These are phyloP conservation scores for Balaeniceps rex DNA, from an alignment of 2,113 vertebrate genomes.

Conservation along the genomic window DNA sequence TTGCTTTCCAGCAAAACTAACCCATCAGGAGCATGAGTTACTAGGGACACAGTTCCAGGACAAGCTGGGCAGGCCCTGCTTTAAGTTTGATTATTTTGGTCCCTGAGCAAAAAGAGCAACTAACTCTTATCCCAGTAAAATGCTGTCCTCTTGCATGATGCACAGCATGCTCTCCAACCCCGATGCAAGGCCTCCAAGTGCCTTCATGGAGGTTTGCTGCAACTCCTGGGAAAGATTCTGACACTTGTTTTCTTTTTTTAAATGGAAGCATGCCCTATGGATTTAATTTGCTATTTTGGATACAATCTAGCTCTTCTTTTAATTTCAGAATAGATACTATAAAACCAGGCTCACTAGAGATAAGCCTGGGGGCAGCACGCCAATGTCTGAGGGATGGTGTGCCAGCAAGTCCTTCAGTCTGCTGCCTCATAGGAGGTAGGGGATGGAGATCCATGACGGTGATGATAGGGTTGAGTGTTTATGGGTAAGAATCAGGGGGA, in stretches of 20 bases:
- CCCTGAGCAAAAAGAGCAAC: not conserved
- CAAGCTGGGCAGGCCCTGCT: not conserved
- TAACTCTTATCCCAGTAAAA: not conserved
- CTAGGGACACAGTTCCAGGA: not conserved
- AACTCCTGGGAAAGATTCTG: not conserved
- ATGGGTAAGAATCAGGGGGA: no score
- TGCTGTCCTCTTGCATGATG: fast-evolving
- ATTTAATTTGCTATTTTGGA: not conserved
- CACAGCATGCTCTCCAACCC: not conserved
- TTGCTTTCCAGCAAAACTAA: not conserved
- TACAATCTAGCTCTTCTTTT: not conserved
- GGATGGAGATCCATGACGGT: no score
- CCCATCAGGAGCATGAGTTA: not conserved
- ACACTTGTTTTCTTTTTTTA: not conserved
- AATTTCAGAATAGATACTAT: not conserved
- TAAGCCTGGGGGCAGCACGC: no score
- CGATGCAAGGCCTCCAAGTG: fast-evolving
- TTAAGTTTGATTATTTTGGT: not conserved
- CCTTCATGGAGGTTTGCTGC: not conserved
- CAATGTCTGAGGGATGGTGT: no score
- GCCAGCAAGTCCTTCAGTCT: no score
- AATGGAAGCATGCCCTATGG: not conserved
- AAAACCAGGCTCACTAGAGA: not conserved
- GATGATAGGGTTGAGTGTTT: no score
- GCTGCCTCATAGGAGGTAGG: no score